Base-by-base conservation (phyloP, 2,113 vertebrate species). In the Sturnus vulgaris region DNA sequence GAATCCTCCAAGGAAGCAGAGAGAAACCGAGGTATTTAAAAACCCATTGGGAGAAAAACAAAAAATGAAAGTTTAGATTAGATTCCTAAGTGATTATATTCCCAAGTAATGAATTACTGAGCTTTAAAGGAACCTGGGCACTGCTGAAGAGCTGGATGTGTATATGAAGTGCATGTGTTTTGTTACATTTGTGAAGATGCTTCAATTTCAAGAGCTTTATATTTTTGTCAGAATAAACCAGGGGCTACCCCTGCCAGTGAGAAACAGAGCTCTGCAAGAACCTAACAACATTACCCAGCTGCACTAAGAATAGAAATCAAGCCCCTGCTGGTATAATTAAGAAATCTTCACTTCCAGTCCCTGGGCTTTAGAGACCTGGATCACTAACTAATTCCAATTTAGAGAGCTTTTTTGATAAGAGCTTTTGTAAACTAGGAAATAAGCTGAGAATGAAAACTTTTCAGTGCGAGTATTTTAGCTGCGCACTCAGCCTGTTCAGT, bases 321-420 rank as follows among this genome's bases (percentile, higher is more conserved):
- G 93, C 85, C 93, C 83, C 96, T 97, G 95, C 87, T 97, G 96
- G 93, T 97, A 90, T 95, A 97, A 98, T 97, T 97, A 97, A 97
- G 97, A 97, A 97, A 95, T 98, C 93, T 98, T 98, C 80, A 94
- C 93, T 96, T 97, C 95, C 80, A 94, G 93, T 97, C 92, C 86
- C 72, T 97, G 96, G 96, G 95, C 93, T 96, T 97, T 96, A 86
- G 93, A 97, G 92, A 97, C 95, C 87, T 97, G 91, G 96, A 97
- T 98, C 92, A 96, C 93, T 97, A 96, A 88, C 95, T 97, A 97
- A 97, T 96, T 98, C 96, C 91, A 97, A 97, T 97, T 98, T 97
- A 97, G 90, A 95, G 87, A 91, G 93, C 81, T 93, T 97, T 96
- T 96, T 96, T 91, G 90, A 97, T 98, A 97, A 95, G 92, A 90